Evolutionary conservation across 2,797 vertebrate species (phyloP).

Genomic region (Phaenicophaeus curvirostris): DNA sequence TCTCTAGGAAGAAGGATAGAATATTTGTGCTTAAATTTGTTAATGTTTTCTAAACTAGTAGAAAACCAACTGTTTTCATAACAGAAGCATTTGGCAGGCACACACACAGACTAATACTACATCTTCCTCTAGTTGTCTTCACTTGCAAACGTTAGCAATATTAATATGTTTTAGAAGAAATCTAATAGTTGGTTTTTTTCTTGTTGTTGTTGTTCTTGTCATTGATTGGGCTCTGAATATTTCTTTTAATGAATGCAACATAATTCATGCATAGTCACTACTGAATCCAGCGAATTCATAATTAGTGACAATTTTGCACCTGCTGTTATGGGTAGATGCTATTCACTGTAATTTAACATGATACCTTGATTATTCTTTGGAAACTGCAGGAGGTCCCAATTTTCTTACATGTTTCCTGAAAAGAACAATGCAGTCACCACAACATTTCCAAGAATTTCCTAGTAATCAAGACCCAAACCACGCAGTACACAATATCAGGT

Average conservation of each 20-base stretch:
- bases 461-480: not conserved
- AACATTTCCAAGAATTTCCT: not conserved
- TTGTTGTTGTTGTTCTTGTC: not conserved
- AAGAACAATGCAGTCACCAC: not conserved
- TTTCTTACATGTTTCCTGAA: slow-evolving; percentile 50
- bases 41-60: not conserved
- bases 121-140: not conserved
- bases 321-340: slow-evolving; percentile 68
- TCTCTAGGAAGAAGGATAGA: not conserved
- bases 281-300: slow-evolving; percentile 71
- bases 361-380: slow-evolving; percentile 73
- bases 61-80: not conserved
- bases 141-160: not conserved
- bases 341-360: slow-evolving; percentile 71
- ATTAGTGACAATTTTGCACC: slow-evolving; percentile 78
- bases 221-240: slow-evolving; percentile 11
- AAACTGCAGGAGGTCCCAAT: slow-evolving; percentile 48
- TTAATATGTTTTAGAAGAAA: slow-evolving; percentile 1
- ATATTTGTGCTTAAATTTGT: not conserved
- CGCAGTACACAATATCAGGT: not conserved
- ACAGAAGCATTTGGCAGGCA: not conserved
- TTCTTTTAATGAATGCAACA: slow-evolving; percentile 62
- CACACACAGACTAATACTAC: not conserved
- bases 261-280: slow-evolving; percentile 76
- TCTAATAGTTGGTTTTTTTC: not conserved